Conservation (phyloP, 2,113 vertebrate species). For the Chionis minor region DNA sequence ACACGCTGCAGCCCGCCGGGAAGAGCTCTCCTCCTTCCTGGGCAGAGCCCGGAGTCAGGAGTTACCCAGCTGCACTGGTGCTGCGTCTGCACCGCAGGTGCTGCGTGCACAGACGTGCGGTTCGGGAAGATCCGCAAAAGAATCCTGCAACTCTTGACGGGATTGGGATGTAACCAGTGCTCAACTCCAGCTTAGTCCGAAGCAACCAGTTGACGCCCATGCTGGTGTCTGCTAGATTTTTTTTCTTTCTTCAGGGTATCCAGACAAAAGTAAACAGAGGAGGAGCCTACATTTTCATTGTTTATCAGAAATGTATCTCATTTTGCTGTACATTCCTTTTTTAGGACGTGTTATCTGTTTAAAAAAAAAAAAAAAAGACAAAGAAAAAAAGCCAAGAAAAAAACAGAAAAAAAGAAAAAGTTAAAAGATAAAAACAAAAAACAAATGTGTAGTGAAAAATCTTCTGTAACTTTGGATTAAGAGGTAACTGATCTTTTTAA, state of each 20-base stretch:
- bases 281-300: constrained; percentile 70
- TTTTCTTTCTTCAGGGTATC: constrained; percentile 42
- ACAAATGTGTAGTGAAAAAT: constrained; percentile 87
- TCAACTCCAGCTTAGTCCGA: not conserved
- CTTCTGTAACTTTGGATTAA: constrained; percentile 94
- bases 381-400: not conserved
- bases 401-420: not conserved
- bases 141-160: constrained; percentile 33
- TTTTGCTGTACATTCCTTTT: constrained; percentile 82
- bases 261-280: constrained; percentile 63
- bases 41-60: not conserved
- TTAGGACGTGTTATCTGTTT: constrained; percentile 86
- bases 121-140: constrained; percentile 3
- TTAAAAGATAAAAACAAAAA: constrained; percentile 1
- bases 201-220: not conserved
- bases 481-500: constrained; percentile 85
- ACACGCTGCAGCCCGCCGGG: not conserved
- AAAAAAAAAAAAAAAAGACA: not conserved
- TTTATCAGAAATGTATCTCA: constrained; percentile 75
- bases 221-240: constrained; percentile 27
- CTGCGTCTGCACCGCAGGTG: not conserved
- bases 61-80: not conserved
- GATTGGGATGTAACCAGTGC: constrained; percentile 15
- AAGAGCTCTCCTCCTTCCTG: not conserved
- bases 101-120: not conserved